These are phyloP conservation scores for Schizaphis graminum DNA, from an alignment of 2,888 invertebrate genomes.

Conservation along the genomic window DNA sequence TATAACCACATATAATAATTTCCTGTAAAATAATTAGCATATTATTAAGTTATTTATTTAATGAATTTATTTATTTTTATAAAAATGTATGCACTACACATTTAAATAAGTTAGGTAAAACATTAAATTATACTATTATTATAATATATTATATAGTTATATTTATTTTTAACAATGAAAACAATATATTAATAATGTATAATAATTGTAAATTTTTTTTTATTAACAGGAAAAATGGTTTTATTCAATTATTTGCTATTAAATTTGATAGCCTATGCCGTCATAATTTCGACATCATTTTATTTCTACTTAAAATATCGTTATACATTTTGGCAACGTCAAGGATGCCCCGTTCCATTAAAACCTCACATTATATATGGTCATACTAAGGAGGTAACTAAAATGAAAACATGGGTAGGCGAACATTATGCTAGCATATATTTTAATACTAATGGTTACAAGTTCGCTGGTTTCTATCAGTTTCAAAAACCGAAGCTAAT, in stretches of 20 bases:
- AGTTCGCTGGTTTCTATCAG: slow-evolving; percentile 72
- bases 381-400: slow-evolving; percentile 46
- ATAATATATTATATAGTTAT: background rate
- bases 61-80: background rate
- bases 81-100: background rate
- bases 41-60: too few relatives aligned
- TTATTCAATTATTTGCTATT: background rate
- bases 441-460: slow-evolving; percentile 36
- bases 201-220: background rate
- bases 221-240: slow-evolving; percentile 30
- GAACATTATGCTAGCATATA: slow-evolving; percentile 57
- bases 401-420: slow-evolving; percentile 60
- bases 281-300: background rate
- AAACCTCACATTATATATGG: slow-evolving; percentile 49
- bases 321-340: slow-evolving; percentile 58
- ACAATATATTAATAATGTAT: background rate
- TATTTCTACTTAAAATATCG: slow-evolving; percentile 49
- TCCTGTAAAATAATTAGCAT: too few relatives aligned
- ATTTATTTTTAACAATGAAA: background rate
- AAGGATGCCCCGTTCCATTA: slow-evolving; percentile 59
- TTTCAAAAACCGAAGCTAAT: slow-evolving; percentile 73
- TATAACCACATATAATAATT: too few relatives aligned
- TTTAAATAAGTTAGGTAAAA: background rate
- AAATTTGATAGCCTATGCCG: background rate
- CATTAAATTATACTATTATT: background rate